These are phyloP conservation scores for Phocides pigmalion DNA, from an alignment of 1,140 invertebrate species.

Conservation along the genomic window DNA sequence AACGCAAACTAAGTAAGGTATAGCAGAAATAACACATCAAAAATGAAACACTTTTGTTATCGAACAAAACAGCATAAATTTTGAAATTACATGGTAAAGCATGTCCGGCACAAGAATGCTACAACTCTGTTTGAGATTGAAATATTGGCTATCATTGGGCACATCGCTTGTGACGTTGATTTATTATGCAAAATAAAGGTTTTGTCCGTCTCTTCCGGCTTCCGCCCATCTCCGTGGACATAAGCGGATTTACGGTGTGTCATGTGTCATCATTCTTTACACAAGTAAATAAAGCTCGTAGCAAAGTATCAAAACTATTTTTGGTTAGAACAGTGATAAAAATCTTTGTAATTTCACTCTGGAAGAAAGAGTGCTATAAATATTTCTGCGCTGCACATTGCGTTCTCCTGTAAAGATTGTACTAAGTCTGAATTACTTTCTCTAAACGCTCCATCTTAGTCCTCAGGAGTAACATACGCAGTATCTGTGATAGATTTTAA, in stretches of 20 bases:
- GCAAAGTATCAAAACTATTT: not conserved
- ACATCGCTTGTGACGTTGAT: conserved; percentile 45
- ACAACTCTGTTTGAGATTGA: conserved; percentile 30
- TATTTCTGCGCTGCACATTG: no score
- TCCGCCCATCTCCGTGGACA: conserved; percentile 6
- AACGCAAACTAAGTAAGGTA: no score
- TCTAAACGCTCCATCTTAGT: no score
- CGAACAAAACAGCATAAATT: not conserved
- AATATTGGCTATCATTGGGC: conserved; percentile 35
- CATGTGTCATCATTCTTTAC: conserved; percentile 12
- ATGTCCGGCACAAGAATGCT: conserved; percentile 23
- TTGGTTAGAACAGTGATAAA: no score
- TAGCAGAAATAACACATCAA: no score
- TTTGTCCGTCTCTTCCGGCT: conserved; percentile 20
- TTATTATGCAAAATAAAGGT: conserved; percentile 53
- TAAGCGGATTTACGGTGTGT: conserved; percentile 18
- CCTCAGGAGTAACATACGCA: no score
- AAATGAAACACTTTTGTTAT: not conserved
- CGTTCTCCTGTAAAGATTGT: no score
- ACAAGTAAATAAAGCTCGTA: not conserved
- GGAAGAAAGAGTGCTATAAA: no score
- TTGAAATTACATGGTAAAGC: not conserved
- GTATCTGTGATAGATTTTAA: no score
- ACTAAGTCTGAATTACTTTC: no score
- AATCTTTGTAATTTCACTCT: no score